Evolutionary conservation across 2,113 vertebrate species (phyloP), one percentile per base, ranked within the genome.

Genomic region (Cariama cristata): DNA sequence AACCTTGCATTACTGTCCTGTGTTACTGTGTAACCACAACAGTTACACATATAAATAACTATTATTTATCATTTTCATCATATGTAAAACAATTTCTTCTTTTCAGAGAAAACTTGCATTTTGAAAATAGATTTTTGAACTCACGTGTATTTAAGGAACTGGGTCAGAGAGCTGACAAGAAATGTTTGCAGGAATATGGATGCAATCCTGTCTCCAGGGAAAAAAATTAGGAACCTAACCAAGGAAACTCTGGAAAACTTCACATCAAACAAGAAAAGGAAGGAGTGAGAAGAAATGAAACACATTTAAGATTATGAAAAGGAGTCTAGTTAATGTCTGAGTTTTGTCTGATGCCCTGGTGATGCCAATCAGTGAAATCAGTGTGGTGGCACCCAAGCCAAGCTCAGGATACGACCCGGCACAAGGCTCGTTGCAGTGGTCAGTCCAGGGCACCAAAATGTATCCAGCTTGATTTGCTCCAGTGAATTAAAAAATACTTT

Each of bases 161-260:
- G 91, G 76, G 90, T 94, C 79, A 93, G 79, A 45, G 90, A 90
- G 67, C 91, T 81, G 66, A 86, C 59, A 53, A 7, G 52, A 92
- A 90, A 68, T 47, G 33, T n/a, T 86, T 13, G 3, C 93, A 50
- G 96, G 69, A 85, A 95, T 93, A 86, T 60, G 86, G 93, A 94
- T 94, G 89, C 35, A 95, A 81, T 72, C 67, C 88, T 68, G 64
- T 85, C 91, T 58, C 96, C 75, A 26, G 12, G 66, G 92, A 59
- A 67, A 79, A 93, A 87, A 87, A 30, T 8, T 74, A 87, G 92
- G 56, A 86, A 90, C 56, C 75, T 80, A 75, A 62, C 56, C 68
- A 92, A 85, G 94, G 77, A 59, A 91, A 97, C 76, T 93, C 77
- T 76, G 74, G 80, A 94, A 95, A 93, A 90, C 86, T 66, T 87